These are phyloP conservation scores for Seira ritae DNA, from an alignment of 2,888 invertebrate genomes.

Conservation along the genomic window DNA sequence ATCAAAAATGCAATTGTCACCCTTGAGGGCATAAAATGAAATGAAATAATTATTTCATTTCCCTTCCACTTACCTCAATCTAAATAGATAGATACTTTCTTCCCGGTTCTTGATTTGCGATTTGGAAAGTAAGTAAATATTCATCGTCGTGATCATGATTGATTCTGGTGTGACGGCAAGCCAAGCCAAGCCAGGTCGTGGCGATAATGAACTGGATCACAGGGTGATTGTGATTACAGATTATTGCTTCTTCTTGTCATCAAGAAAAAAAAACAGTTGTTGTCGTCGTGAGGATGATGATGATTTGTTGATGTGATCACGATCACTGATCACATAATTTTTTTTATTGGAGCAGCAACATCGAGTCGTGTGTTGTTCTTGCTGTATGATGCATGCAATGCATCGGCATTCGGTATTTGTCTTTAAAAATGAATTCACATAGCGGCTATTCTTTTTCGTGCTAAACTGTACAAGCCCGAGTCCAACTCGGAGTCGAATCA, in stretches of 20 bases:
- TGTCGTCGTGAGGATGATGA: neutral
- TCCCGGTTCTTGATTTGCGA: neutral
- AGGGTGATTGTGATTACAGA: neutral
- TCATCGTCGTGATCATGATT: constrained; percentile 17
- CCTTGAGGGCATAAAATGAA: neutral
- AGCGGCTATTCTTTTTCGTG: neutral
- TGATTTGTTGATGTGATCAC: no score
- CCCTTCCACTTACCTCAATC: neutral
- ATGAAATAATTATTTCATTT: constrained; percentile 5
- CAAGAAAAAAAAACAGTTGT: constrained; percentile 24
- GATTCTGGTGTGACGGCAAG: constrained; percentile 33
- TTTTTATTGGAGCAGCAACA: neutral
- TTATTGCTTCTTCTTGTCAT: constrained; percentile 1
- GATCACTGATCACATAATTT: neutral
- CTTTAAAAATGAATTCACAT: neutral
- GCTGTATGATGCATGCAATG: no score
- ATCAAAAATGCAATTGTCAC: constrained; percentile 13
- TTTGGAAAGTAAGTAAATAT: neutral
- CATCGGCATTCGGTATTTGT: constrained; percentile 24
- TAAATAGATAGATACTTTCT: no score
- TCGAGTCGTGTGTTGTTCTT: constrained; percentile 9
- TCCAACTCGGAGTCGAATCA: neutral
- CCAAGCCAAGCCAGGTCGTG: neutral
- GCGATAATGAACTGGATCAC: constrained; percentile 42
- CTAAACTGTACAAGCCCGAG: neutral